Evolutionary conservation across 2,797 vertebrate species (phyloP).

Genomic region (Amniataba percoides): DNA sequence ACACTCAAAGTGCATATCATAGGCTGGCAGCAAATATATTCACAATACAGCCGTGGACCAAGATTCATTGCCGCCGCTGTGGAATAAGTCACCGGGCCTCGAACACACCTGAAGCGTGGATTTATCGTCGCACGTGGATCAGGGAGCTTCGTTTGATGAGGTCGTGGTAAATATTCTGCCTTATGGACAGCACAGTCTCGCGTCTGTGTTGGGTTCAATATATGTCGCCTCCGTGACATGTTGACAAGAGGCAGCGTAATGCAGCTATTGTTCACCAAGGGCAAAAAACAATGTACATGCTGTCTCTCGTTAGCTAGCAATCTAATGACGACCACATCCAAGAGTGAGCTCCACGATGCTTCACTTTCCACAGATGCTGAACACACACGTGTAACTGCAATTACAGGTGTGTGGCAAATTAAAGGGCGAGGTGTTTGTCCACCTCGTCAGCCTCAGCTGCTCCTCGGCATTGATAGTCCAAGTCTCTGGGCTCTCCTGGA

Average conservation of each 20-base stretch:
- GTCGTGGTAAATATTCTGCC: slow-evolving; percentile 5
- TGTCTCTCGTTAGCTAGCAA: too few relatives aligned
- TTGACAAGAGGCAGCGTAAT: not conserved
- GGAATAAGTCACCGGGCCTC: slow-evolving; percentile 33
- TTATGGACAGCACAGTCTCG: too few relatives aligned
- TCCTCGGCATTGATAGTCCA: too few relatives aligned
- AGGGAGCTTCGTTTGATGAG: not conserved
- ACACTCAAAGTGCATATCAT: slow-evolving; percentile 26
- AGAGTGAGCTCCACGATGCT: not conserved
- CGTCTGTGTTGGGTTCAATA: too few relatives aligned
- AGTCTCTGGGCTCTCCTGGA: too few relatives aligned
- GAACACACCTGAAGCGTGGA: slow-evolving; percentile 20
- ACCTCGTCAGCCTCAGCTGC: too few relatives aligned
- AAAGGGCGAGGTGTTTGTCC: too few relatives aligned
- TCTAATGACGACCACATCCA: too few relatives aligned
- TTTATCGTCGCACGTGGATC: slow-evolving; percentile 23
- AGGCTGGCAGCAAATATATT: slow-evolving; percentile 45
- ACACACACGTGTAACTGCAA: not conserved
- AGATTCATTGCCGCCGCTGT: slow-evolving; percentile 52
- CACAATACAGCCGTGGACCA: slow-evolving; percentile 2
- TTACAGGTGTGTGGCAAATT: too few relatives aligned
- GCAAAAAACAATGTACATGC: not conserved
- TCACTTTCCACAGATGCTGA: not conserved
- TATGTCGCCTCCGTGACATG: not conserved
- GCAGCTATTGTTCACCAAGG: not conserved